Evolutionary conservation across 2,113 vertebrate genomes (phyloP).

Genomic region (Sigmodon hispidus): DNA sequence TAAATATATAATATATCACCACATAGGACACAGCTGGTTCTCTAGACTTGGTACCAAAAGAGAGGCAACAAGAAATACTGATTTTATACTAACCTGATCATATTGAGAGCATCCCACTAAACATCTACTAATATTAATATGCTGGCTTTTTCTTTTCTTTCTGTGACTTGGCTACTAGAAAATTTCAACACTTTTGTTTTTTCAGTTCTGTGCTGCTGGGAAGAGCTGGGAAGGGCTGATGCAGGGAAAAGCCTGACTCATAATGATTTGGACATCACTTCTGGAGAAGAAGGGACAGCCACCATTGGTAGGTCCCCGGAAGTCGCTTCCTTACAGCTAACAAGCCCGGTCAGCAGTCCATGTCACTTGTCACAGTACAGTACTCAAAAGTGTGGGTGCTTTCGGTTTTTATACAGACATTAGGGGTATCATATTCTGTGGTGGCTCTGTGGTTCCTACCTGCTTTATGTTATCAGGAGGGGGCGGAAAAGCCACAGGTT

Average conservation of each 20-base stretch:
- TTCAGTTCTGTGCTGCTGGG: too few species aligned
- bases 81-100: not conserved
- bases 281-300: not conserved
- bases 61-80: not conserved
- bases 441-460: accelerated
- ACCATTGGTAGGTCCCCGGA: not conserved
- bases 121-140: too few species aligned
- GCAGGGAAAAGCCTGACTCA: not conserved
- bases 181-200: not conserved
- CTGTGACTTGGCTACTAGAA: not conserved
- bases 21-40: not conserved
- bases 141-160: not conserved
- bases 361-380: not conserved
- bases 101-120: not conserved
- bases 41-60: not conserved
- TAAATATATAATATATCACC: too few species aligned
- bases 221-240: accelerated
- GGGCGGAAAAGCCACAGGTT: not conserved
- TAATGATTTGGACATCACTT: not conserved
- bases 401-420: not conserved
- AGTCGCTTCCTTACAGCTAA: not conserved
- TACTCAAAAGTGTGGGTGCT: not conserved
- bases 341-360: not conserved
- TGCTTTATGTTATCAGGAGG: not conserved
- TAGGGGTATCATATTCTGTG: accelerated